Percentiles rank a stretch among this genome's conserved stretches.
These are phyloP conservation scores for Apotomis turbidana DNA, from an alignment of 2,888 invertebrate species.

Conservation along the genomic window DNA sequence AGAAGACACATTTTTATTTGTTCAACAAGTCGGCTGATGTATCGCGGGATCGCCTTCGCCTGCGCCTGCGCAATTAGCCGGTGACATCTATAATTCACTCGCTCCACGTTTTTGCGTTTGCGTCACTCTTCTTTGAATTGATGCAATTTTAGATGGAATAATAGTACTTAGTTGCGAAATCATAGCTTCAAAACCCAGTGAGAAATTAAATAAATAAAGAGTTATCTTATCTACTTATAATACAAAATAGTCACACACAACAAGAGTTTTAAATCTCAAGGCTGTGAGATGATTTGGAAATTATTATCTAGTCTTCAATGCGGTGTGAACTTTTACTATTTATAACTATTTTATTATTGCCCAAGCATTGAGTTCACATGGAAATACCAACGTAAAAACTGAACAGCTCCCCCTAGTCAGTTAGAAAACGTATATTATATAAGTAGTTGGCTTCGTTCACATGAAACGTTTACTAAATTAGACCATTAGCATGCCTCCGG, in stretches of 20 bases:
- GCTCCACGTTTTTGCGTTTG: conserved; percentile 6
- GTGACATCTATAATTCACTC: conserved; percentile 13
- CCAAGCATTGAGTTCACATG: too few relatives aligned
- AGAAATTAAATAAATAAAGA: too few relatives aligned
- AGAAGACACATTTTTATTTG: too few relatives aligned
- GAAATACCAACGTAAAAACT: background rate
- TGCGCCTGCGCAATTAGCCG: conserved; percentile 12
- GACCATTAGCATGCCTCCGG: conserved; percentile 7
- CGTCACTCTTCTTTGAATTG: conserved; percentile 3
- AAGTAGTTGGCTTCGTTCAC: conserved; percentile 14
- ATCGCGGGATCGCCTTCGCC: conserved; percentile 10
- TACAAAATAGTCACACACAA: too few relatives aligned
- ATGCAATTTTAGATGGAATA: conserved; percentile 1
- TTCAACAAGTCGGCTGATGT: background rate
- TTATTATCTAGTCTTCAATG: too few relatives aligned
- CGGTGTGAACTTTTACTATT: too few relatives aligned
- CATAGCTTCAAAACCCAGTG: too few relatives aligned
- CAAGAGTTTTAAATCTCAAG: too few relatives aligned
- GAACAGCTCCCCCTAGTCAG: background rate
- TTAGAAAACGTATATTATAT: background rate
- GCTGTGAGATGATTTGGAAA: too few relatives aligned
- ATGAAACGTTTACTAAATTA: conserved; percentile 7
- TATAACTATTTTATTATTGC: too few relatives aligned
- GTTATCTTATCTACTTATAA: too few relatives aligned
- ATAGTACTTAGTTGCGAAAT: background rate